Conservation (phyloP, 2,888 invertebrate species). For the Campaea margaritaria region DNA sequence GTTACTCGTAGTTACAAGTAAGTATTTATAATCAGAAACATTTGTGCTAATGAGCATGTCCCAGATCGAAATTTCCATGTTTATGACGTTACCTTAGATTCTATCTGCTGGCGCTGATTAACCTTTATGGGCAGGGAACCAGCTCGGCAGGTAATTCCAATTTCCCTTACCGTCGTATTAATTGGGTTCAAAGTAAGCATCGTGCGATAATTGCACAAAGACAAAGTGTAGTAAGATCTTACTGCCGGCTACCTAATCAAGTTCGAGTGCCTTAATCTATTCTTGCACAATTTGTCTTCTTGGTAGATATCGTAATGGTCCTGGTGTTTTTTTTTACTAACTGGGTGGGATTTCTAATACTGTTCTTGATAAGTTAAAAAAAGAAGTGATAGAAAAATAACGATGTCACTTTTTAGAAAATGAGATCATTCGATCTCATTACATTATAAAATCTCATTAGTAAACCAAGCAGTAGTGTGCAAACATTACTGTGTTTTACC, state of each 20-base stretch:
- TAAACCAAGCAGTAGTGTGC: too few species aligned
- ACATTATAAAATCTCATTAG: too few species aligned
- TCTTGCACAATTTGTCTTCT: too few species aligned
- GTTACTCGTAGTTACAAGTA: slow-evolving; percentile 8
- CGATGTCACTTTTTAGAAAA: neutral
- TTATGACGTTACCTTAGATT: slow-evolving; percentile 29
- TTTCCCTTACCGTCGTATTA: slow-evolving; percentile 10
- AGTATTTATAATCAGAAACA: slow-evolving; percentile 16
- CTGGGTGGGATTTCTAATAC: too few species aligned
- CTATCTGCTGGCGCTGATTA: slow-evolving; percentile 25
- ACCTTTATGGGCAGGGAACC: slow-evolving; percentile 8
- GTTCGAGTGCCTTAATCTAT: too few species aligned
- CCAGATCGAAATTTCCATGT: slow-evolving; percentile 30
- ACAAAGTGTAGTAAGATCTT: neutral
- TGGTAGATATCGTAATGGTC: too few species aligned
- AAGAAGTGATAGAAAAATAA: neutral
- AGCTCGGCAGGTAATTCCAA: slow-evolving; percentile 15
- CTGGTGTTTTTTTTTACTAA: too few species aligned
- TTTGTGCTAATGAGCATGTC: slow-evolving; percentile 38
- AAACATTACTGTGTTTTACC: too few species aligned
- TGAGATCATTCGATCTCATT: neutral
- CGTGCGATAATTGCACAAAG: neutral
- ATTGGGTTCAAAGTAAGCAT: slow-evolving; percentile 6
- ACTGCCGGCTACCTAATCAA: too few species aligned
- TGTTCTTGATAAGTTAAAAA: too few species aligned